Percentiles rank a stretch among this genome's conserved stretches.
phyloP scores from a whole-genome alignment of 2,797 vertebrate species.

The Myotis planiceps region DNA sequence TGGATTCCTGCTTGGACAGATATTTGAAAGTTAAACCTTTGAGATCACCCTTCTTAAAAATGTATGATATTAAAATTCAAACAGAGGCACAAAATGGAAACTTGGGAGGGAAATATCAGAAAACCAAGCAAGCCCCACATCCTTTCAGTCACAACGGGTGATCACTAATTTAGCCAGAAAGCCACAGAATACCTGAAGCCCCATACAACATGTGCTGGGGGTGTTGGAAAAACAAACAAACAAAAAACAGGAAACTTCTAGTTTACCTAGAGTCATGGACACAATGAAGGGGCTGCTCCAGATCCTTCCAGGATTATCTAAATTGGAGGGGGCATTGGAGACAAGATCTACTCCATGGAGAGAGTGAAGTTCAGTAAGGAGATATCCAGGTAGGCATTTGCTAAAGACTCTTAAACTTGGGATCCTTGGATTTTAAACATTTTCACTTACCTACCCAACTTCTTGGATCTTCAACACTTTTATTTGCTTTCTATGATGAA shows the following conservation, averaged over 20 bases:
- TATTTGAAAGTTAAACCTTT: constrained; percentile 71
- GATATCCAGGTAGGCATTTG: neutral
- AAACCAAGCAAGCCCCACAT: constrained; percentile 44
- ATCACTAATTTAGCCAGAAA: constrained; percentile 69
- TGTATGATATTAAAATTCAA: constrained; percentile 74
- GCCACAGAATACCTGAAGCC: neutral
- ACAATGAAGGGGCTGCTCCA: neutral
- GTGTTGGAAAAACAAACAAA: neutral
- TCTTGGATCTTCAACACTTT: neutral
- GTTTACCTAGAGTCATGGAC: neutral
- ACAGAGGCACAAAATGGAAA: constrained; percentile 66
- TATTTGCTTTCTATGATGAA: neutral
- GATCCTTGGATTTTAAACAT: neutral
- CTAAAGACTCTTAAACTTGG: neutral
- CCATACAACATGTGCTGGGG: neutral
- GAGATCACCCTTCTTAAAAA: constrained; percentile 68
- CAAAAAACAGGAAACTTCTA: neutral
- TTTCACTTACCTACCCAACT: neutral
- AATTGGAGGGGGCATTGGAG: neutral
- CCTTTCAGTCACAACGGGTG: constrained; percentile 49
- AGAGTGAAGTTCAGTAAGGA: neutral
- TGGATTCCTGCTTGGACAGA: constrained; percentile 44
- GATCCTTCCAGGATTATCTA: neutral
- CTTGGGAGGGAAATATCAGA: constrained; percentile 53
- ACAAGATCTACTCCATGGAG: neutral